Conservation (phyloP, 2,888 invertebrate genomes). For the Eumacrocentrus americanus region DNA sequence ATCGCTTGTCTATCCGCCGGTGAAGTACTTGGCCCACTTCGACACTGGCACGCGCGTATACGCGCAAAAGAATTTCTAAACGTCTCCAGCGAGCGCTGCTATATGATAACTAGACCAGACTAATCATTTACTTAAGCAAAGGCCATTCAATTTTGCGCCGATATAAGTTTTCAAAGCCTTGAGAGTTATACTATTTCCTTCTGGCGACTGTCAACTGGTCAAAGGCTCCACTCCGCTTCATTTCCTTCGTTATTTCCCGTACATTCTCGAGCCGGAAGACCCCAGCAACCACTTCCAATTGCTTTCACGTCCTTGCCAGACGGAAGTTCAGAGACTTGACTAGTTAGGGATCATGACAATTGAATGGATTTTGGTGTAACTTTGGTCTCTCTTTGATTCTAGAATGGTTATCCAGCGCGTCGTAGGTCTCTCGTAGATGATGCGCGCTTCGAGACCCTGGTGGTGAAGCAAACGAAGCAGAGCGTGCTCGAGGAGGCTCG, state of each 20-base stretch:
- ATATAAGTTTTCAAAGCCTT: background rate
- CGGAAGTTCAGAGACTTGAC: constrained; percentile 1
- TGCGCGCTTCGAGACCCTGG: constrained; percentile 94
- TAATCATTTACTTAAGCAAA: background rate
- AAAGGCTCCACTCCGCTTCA: constrained; percentile 3
- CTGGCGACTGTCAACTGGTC: background rate
- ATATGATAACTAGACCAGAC: background rate
- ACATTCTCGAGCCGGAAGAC: background rate
- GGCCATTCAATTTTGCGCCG: background rate
- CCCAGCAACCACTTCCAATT: background rate
- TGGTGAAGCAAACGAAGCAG: constrained; percentile 94
- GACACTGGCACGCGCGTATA: constrained; percentile 34
- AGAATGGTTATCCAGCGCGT: constrained; percentile 97
- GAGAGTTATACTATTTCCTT: background rate
- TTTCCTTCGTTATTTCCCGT: constrained; percentile 12
- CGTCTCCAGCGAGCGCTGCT: background rate
- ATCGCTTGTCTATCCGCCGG: constrained; percentile 48
- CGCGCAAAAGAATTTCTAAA: constrained; percentile 7
- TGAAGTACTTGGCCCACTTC: constrained; percentile 59
- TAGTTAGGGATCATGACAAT: background rate
- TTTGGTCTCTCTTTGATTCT: constrained; percentile 65
- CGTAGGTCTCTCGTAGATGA: constrained; percentile 96
- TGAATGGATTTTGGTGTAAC: no score
- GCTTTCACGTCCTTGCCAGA: background rate
- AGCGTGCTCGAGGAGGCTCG: constrained; percentile 90